These are phyloP conservation scores for Drosophila ercepeae DNA, from an alignment of 1,140 invertebrate species.

Conservation along the genomic window DNA sequence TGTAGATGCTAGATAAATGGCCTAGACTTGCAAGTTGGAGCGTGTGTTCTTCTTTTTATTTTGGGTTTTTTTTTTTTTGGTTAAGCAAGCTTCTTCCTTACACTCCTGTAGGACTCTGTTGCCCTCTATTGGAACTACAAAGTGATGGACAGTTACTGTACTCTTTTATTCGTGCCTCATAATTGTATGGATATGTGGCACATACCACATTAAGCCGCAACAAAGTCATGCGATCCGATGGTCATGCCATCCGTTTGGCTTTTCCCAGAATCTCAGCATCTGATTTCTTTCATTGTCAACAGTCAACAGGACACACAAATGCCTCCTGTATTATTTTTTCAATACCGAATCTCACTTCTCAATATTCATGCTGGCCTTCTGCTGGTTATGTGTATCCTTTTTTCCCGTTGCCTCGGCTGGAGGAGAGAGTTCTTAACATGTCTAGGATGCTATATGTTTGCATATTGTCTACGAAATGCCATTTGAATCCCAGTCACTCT, in stretches of 20 bases:
- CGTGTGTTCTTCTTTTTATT: background rate
- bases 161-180: too few relatives aligned
- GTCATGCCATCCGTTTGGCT: conserved; percentile 1
- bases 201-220: conserved; percentile 2
- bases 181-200: conserved; percentile 1
- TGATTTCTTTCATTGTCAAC: conserved; percentile 17
- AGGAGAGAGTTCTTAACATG: conserved; percentile 28
- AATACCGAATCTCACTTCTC: conserved; percentile 55
- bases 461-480: conserved; percentile 77
- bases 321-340: conserved; percentile 22
- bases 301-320: conserved; percentile 33
- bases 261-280: conserved; percentile 1
- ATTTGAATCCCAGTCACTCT: conserved; percentile 61
- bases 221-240: conserved; percentile 12
- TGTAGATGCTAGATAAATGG: conserved; percentile 56
- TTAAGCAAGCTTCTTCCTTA: background rate
- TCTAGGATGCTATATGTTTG: conserved; percentile 74
- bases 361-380: conserved; percentile 17
- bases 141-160: too few relatives aligned
- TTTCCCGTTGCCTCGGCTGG: background rate
- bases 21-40: conserved; percentile 9
- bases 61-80: background rate
- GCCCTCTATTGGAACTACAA: too few relatives aligned
- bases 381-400: background rate
- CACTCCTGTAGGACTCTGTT: background rate